Base-by-base conservation (phyloP, 2,888 invertebrate species). In the Chrysolina americana region DNA sequence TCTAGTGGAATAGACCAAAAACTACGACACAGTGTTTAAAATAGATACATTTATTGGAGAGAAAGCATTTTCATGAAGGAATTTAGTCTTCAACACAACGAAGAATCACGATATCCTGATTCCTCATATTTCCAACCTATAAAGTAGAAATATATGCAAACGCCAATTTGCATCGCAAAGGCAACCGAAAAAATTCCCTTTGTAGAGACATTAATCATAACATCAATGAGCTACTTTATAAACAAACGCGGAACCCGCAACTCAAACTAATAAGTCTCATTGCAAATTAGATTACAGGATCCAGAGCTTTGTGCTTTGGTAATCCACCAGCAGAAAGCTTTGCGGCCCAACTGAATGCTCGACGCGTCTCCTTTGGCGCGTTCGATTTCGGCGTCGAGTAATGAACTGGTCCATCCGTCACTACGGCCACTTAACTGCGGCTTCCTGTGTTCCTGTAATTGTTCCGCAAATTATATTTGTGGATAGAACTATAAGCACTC, bases 231-330 rank as follows among this genome's bases (percentile, higher is more conserved):
- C 79, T 81, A 82, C 84, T 85, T 85, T 84, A 85, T 85, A 85
- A 86, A 85, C 85, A 84, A 85, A 82, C 85, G 82, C 82, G 81
- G 82, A 81, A 79, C 81, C 84, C 83, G 79, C 84, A 82, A 85
- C 86, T 85, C 86, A 86, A 87, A 87, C 87, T 87, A 87, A 87
- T 87, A 87, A 87, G 87, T 87, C 87, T 87, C 87, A 87, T 86
- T 87, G 87, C 87, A 87, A 87, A 87, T 87, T 87, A 86, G 87
- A 87, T 87, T 87, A 87, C 86, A 78, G 85, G 84, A 86, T 85
- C 86, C 86, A 84, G 85, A 86, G 87, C 87, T 87, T 87, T 87
- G 87, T 87, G 86, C 86, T 86, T 85, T 81, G 85, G 86, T 87
- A 87, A 87, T 87, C 85, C 86, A 80, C 84, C 85, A 83, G 84